Evolutionary conservation across 2,113 vertebrate species (phyloP).

Genomic region (Pelecanoides urinatrix): DNA sequence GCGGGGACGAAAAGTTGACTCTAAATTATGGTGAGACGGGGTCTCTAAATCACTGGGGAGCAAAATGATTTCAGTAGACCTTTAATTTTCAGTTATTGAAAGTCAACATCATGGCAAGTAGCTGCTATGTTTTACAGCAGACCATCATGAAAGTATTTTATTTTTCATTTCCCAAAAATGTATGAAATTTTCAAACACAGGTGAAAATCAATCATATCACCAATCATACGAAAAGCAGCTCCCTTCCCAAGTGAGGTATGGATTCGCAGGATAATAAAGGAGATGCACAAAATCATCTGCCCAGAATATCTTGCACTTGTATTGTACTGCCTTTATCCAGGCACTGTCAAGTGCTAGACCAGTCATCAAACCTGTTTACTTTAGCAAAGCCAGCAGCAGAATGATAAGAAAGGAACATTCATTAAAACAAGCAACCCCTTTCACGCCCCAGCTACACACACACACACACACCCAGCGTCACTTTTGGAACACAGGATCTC

Average conservation of each 20-base stretch:
- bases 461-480: fast-evolving
- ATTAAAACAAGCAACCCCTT: background rate
- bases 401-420: background rate
- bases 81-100: constrained; percentile 74
- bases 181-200: constrained; percentile 39
- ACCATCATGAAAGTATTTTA: constrained; percentile 43
- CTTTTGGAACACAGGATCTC: background rate
- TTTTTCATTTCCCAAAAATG: constrained; percentile 62
- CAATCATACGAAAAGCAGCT: background rate
- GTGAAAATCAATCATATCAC: constrained; percentile 28
- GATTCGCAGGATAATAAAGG: background rate
- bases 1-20: constrained; percentile 61
- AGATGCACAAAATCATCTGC: background rate
- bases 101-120: constrained; percentile 64
- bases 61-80: constrained; percentile 64
- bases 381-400: background rate
- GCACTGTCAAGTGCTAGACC: background rate
- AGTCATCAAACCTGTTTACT: background rate
- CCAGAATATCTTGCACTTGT: background rate
- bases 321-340: background rate
- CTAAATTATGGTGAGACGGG: constrained; percentile 71
- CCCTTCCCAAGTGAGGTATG: background rate
- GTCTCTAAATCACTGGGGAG: constrained; percentile 73
- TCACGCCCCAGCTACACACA: background rate
- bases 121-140: constrained; percentile 61